A percentile compares a stretch with the other conserved stretches of the same genome.
These are phyloP conservation scores for Contarinia nasturtii DNA, from an alignment of 1,140 invertebrate genomes.

Conservation along the genomic window DNA sequence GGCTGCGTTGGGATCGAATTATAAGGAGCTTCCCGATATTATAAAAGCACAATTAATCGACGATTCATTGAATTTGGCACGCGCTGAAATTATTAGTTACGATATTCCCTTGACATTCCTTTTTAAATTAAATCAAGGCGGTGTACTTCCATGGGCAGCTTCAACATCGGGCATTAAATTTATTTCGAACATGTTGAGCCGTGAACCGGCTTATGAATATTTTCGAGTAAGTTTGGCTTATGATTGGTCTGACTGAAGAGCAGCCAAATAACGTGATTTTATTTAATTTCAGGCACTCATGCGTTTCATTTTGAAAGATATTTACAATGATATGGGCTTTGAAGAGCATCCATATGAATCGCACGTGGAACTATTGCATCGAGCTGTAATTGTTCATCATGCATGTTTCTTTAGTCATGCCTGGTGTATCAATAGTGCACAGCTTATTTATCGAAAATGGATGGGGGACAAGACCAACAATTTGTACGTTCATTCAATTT, in stretches of 20 bases:
- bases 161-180: constrained; percentile 16
- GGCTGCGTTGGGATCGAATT: constrained; percentile 34
- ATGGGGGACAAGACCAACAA: constrained; percentile 15
- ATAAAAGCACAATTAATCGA: constrained; percentile 64
- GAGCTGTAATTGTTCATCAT: constrained; percentile 26
- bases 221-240: constrained; percentile 12
- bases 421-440: constrained; percentile 25
- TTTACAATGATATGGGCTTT: constrained; percentile 22
- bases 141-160: constrained; percentile 16
- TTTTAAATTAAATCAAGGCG: constrained; percentile 11
- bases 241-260: too few species aligned
- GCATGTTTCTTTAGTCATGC: constrained; percentile 28
- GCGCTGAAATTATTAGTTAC: constrained; percentile 37
- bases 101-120: constrained; percentile 30
- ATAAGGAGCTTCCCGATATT: constrained; percentile 29
- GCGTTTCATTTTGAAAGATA: constrained; percentile 16
- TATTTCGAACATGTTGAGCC: constrained; percentile 16
- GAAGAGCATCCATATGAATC: constrained; percentile 19
- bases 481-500: constrained; percentile 12
- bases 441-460: constrained; percentile 25
- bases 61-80: constrained; percentile 59
- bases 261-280: not conserved
- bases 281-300: constrained; percentile 15
- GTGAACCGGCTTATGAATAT: constrained; percentile 21
- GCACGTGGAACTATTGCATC: constrained; percentile 25